These are phyloP conservation scores for Acronicta aceris DNA, from an alignment of 2,888 invertebrate species.

Conservation along the genomic window DNA sequence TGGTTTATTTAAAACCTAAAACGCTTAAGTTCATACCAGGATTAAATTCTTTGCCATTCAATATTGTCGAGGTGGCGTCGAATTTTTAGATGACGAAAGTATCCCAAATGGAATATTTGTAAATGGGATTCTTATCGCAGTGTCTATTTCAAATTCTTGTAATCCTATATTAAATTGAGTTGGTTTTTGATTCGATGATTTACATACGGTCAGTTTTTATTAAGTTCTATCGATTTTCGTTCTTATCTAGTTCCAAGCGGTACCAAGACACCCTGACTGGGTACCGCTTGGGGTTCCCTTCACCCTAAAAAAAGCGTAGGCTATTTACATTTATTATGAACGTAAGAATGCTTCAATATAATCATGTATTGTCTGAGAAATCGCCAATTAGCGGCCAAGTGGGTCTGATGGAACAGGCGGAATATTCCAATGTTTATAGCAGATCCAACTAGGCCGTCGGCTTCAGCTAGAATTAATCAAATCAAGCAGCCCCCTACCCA, in stretches of 20 bases:
- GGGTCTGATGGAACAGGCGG: conserved; percentile 72
- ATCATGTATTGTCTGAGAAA: conserved; percentile 63
- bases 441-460: conserved; percentile 82
- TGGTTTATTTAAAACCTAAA: no score
- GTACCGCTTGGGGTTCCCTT: conserved; percentile 29
- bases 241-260: conserved; percentile 48
- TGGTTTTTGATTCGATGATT: neutral
- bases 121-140: conserved; percentile 5
- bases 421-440: conserved; percentile 85
- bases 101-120: neutral
- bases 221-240: conserved; percentile 11
- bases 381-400: conserved; percentile 73
- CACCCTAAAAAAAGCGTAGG: conserved; percentile 43
- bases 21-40: no score
- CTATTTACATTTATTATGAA: conserved; percentile 54
- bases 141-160: neutral
- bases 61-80: conserved; percentile 10
- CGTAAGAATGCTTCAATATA: conserved; percentile 49
- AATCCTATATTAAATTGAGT: neutral
- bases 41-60: conserved; percentile 13
- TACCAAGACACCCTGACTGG: conserved; percentile 48
- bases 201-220: neutral
- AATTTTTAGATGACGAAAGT: conserved; percentile 1
- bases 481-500: conserved; percentile 88
- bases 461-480: conserved; percentile 88